A percentile compares a stretch with the other conserved stretches of the same genome.
Evolutionary conservation across 2,113 vertebrate species (phyloP).

Genomic region (Athene noctua): DNA sequence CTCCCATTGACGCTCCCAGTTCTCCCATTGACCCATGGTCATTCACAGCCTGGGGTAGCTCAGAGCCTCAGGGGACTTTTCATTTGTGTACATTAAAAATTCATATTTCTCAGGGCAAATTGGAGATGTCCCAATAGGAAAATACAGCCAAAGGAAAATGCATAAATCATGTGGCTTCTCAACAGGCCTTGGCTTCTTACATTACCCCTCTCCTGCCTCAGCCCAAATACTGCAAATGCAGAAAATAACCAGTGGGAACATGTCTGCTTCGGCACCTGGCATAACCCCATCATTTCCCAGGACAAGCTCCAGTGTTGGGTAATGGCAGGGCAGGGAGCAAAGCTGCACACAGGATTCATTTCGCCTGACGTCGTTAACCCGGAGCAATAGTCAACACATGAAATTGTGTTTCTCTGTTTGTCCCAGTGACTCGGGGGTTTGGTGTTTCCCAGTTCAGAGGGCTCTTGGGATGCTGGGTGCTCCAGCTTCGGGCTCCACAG

Average conservation of each 20-base stretch:
- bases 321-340: not conserved
- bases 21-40: not conserved
- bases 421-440: not conserved
- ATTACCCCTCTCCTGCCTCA: not conserved
- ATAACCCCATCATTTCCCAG: not conserved
- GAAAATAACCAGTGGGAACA: not conserved
- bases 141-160: not conserved
- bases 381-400: not conserved
- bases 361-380: not conserved
- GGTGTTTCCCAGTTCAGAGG: not conserved
- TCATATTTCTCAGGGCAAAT: not conserved
- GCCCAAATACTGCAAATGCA: not conserved
- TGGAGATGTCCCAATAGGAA: not conserved
- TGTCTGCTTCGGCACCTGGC: not conserved
- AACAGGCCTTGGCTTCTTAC: not conserved
- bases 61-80: not conserved
- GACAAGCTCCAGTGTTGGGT: not conserved
- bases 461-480: not conserved
- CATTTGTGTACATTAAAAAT: not conserved
- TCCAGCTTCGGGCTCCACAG: fast-evolving
- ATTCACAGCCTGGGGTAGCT: not conserved
- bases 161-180: not conserved
- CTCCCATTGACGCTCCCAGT: too few relatives aligned
- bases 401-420: not conserved
- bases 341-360: not conserved